Conservation (phyloP, 2,113 vertebrate genomes). For the Romanogobio albipinnatus region DNA sequence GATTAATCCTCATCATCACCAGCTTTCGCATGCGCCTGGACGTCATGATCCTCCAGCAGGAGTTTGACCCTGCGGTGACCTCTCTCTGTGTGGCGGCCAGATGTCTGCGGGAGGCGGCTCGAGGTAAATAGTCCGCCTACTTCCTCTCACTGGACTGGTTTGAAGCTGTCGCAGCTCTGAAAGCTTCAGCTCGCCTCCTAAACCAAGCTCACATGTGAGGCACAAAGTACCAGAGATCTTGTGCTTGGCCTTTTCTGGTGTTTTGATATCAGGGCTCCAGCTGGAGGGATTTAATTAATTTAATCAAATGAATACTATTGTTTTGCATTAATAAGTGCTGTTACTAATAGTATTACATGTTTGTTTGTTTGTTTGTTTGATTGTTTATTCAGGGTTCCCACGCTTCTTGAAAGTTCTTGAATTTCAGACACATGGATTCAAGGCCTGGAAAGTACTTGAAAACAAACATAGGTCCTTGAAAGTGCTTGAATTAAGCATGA, state of each 20-base stretch:
- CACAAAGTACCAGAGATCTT: neutral
- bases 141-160: conserved; percentile 38
- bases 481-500: no score
- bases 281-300: no score
- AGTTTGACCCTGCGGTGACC: conserved; percentile 81
- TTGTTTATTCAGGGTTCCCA: no score
- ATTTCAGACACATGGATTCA: no score
- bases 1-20: conserved; percentile 58
- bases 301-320: no score
- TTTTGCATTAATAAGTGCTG: no score
- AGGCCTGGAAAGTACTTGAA: no score
- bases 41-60: conserved; percentile 81
- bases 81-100: conserved; percentile 82
- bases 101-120: conserved; percentile 79
- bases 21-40: conserved; percentile 80
- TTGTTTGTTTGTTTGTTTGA: no score
- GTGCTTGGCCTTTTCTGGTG: neutral
- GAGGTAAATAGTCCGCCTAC: conserved; percentile 73
- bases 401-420: no score
- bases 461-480: no score
- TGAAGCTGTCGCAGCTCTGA: neutral
- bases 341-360: no score
- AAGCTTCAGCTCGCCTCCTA: conserved; percentile 31
- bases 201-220: conserved; percentile 37
- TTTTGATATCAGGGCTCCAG: no score